A percentile compares a stretch with the other conserved stretches of the same genome.
These are phyloP conservation scores for Zaprionus nigranus DNA, from an alignment of 1,140 invertebrate species.

Conservation along the genomic window DNA sequence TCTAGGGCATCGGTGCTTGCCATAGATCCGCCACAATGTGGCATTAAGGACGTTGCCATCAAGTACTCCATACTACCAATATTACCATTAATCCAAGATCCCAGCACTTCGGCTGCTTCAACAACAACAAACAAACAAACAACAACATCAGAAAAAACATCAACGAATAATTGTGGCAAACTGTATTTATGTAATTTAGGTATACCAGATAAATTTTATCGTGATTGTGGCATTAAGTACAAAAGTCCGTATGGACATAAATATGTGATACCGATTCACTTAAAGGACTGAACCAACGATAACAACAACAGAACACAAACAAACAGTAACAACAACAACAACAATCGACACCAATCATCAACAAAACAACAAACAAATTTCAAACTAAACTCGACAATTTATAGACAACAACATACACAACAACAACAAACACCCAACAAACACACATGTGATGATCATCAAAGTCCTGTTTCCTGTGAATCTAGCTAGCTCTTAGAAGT, in stretches of 20 bases:
- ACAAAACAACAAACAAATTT: constrained; percentile 36
- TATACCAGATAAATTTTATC: constrained; percentile 91
- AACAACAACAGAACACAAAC: constrained; percentile 45
- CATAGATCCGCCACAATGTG: constrained; percentile 91
- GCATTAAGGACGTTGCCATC: constrained; percentile 88
- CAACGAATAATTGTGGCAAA: constrained; percentile 89
- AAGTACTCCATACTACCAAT: constrained; percentile 91
- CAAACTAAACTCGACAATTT: constrained; percentile 7
- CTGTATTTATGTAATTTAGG: constrained; percentile 95
- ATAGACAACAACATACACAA: constrained; percentile 33
- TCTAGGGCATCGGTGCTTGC: constrained; percentile 90
- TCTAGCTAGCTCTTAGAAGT: constrained; percentile 73
- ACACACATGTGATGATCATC: constrained; percentile 80
- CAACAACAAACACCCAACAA: constrained; percentile 39
- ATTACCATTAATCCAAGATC: constrained; percentile 88
- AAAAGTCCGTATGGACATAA: constrained; percentile 95
- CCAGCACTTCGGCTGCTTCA: constrained; percentile 55
- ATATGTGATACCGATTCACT: constrained; percentile 93
- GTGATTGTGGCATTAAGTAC: constrained; percentile 91
- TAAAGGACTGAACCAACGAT: constrained; percentile 85
- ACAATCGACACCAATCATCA: constrained; percentile 31
- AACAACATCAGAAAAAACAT: constrained; percentile 46
- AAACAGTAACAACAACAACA: constrained; percentile 30
- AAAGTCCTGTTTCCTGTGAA: constrained; percentile 81
- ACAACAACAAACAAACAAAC: background rate